Conservation (phyloP, 2,888 invertebrate genomes). For the Pristionchus fissidentatus region DNA sequence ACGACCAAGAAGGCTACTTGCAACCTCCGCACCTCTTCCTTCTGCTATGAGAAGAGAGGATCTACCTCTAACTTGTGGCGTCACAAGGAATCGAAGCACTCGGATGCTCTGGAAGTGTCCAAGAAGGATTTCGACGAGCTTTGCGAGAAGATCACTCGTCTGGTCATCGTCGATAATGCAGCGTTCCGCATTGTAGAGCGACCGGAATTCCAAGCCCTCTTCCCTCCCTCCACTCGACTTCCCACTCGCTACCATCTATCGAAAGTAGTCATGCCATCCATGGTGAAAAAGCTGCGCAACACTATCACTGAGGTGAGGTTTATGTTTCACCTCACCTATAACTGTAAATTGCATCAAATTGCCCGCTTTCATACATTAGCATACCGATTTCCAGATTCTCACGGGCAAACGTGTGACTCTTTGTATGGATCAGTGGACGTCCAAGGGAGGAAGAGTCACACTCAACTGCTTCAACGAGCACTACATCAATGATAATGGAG, state of each 20-base stretch:
- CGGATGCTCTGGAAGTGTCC: not conserved
- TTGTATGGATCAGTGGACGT: not conserved
- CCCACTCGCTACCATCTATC: conserved; percentile 10
- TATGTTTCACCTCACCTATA: too few species aligned
- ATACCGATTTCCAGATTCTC: not conserved
- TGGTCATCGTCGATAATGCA: not conserved
- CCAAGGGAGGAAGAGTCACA: conserved; percentile 18
- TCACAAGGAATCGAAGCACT: not conserved
- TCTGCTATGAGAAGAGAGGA: not conserved
- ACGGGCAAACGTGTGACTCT: not conserved
- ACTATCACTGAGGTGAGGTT: not conserved
- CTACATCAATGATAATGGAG: conserved; percentile 3
- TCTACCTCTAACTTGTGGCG: conserved; percentile 9
- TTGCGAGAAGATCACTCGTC: conserved; percentile 21
- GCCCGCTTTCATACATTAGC: not conserved
- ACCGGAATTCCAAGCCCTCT: conserved; percentile 16
- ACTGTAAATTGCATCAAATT: not conserved
- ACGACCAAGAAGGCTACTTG: not conserved
- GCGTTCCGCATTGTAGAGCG: not conserved
- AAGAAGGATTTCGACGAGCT: not conserved
- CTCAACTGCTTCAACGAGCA: not conserved
- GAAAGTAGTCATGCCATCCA: not conserved
- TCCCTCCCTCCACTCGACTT: not conserved
- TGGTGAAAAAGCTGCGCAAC: not conserved
- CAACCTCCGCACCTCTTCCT: not conserved